Evolutionary conservation across 2,113 vertebrate genomes (phyloP).

Genomic region (Pelodiscus sinensis): DNA sequence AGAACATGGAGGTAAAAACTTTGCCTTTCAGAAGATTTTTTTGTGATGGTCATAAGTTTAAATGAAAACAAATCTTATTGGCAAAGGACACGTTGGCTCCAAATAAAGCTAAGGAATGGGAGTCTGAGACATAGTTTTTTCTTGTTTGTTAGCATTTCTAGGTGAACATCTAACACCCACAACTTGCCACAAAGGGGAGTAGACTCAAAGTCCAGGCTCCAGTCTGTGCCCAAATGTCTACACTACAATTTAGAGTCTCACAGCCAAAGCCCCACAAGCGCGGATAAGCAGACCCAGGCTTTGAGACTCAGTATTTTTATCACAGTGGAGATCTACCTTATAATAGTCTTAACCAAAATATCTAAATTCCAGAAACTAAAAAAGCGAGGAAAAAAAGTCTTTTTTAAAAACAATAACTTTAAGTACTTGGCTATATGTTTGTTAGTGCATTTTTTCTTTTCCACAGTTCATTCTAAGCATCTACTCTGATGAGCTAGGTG

Average conservation of each 20-base stretch:
- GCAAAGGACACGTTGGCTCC: background rate
- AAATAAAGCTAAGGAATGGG: background rate
- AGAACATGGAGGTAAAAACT: constrained; percentile 89
- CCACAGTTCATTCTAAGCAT: background rate
- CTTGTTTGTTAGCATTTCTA: background rate
- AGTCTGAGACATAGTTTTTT: background rate
- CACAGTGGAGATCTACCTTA: background rate
- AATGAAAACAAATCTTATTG: background rate
- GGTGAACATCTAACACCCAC: background rate
- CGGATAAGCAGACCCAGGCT: background rate
- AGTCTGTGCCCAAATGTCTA: background rate
- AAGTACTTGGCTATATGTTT: background rate
- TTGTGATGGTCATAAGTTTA: background rate
- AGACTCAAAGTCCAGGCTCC: background rate
- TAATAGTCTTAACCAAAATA: background rate
- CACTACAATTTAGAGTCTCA: background rate
- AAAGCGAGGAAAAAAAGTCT: background rate
- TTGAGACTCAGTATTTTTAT: background rate
- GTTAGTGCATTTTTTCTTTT: background rate
- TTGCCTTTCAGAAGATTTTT: background rate
- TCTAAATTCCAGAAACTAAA: background rate
- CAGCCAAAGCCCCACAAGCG: background rate
- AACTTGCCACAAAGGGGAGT: background rate
- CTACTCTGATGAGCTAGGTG: background rate
- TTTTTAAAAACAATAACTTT: background rate